These are phyloP conservation scores for Palythoa grandis DNA, from an alignment of 92 coral and sea anemone genomes.

Conservation along the genomic window DNA sequence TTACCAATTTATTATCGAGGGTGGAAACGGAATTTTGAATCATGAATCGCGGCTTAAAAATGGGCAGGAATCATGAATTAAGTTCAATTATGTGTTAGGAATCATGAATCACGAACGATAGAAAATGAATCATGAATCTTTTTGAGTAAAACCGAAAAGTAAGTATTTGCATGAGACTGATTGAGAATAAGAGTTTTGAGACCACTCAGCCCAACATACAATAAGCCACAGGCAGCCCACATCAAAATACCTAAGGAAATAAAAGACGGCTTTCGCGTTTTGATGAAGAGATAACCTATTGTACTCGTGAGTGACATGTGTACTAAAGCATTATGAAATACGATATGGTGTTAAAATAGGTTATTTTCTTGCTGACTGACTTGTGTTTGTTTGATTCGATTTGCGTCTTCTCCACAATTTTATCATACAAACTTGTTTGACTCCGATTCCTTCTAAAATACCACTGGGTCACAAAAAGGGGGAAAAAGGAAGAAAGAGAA, in stretches of 20 bases:
- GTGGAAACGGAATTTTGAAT: background rate
- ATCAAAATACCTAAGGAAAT: background rate
- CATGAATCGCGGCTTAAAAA: too few relatives aligned
- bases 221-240: background rate
- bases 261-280: background rate
- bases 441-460: too few relatives aligned
- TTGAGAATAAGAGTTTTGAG: background rate
- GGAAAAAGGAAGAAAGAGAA: too few relatives aligned
- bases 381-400: too few relatives aligned
- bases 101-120: background rate
- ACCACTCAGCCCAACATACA: background rate
- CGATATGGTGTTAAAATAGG: background rate
- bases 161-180: background rate
- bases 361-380: background rate
- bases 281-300: too few relatives aligned
- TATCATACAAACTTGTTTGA: too few relatives aligned
- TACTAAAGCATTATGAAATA: background rate
- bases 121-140: background rate
- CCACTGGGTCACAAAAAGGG: too few relatives aligned
- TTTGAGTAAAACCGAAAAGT: background rate
- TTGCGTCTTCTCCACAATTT: too few relatives aligned
- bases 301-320: background rate
- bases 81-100: too few relatives aligned
- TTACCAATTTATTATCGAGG: too few relatives aligned
- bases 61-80: too few relatives aligned